Base-by-base conservation (phyloP, 37 sponge, comb jelly and placozoan species). In the Spongilla lacustris region DNA sequence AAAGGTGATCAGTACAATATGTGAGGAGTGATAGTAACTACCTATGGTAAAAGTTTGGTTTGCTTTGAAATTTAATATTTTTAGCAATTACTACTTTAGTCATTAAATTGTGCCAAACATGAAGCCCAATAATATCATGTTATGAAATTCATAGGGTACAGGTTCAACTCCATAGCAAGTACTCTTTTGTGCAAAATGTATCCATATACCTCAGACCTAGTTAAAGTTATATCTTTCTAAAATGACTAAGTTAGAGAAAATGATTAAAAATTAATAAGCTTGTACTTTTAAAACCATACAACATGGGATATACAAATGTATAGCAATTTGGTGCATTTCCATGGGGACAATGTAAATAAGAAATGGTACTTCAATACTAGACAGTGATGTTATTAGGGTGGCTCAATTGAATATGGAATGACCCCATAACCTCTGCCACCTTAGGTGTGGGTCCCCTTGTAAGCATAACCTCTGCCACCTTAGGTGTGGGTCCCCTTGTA, bases 1-100 rank as follows among this genome's bases (percentile, higher is more conserved):
- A 58, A 58, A 58, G 58, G 58, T 58, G 58, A 58, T 58, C 58
- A 58, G 58, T 58, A 58, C 58, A 58, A 58, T 58, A 58, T 58
- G 58, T 58, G 58, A 58, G 58, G 58, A 19, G 58, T 58, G 58
- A 58, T 58, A 58, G 58, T 58, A 58, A 58, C 58, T 58, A 58
- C 58, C 58, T 58, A 58, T 58, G 58, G 58, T 58, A 58, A 58
- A 58, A 58, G 58, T 58, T 58, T 58, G 58, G 58, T 58, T 58
- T 58, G 58, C 14, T 58, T 58, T 10, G 58, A 58, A 17, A 58
- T 58, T 58, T 41, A 41, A 41, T 41, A 41, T 41, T 41, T 41
- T 41, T 58, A 58, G 58, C 58, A 58, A 58, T 58, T 58, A 58
- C 58, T 58, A 58, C 58, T 58, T 58, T 58, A 58, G 58, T 58